phyloP scores from a whole-genome alignment of 2,113 vertebrate species.

The Pachycephala philippinensis region DNA sequence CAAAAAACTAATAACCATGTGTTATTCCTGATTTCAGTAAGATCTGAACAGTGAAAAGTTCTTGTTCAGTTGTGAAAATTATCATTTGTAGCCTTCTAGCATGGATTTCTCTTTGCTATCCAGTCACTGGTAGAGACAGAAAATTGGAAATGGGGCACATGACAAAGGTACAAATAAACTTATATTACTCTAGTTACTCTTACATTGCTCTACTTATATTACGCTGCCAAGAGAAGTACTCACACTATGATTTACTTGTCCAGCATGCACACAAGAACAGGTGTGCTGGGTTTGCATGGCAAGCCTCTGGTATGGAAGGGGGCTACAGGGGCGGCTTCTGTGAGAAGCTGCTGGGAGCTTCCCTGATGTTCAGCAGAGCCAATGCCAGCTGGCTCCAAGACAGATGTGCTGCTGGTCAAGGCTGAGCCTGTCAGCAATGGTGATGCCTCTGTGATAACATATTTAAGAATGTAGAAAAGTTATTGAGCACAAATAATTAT shows the following conservation, averaged over 20 bases:
- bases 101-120: neutral
- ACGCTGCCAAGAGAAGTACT: neutral
- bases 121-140: neutral
- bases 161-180: neutral
- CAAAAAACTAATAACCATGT: neutral
- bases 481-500: neutral
- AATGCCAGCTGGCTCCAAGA: neutral
- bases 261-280: neutral
- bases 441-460: neutral
- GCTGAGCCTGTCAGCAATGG: neutral
- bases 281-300: neutral
- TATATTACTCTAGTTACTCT: neutral
- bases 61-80: neutral
- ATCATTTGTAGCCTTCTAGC: neutral
- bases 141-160: rapidly evolving
- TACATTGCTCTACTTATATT: neutral
- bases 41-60: neutral
- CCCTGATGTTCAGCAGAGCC: neutral
- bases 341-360: neutral
- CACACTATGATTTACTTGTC: neutral
- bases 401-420: neutral
- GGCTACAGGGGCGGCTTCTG: neutral
- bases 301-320: neutral
- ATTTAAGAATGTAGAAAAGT: neutral
- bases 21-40: neutral